Evolutionary conservation across 2,888 invertebrate species (phyloP).

Genomic region (Apomyelois bistriatella): DNA sequence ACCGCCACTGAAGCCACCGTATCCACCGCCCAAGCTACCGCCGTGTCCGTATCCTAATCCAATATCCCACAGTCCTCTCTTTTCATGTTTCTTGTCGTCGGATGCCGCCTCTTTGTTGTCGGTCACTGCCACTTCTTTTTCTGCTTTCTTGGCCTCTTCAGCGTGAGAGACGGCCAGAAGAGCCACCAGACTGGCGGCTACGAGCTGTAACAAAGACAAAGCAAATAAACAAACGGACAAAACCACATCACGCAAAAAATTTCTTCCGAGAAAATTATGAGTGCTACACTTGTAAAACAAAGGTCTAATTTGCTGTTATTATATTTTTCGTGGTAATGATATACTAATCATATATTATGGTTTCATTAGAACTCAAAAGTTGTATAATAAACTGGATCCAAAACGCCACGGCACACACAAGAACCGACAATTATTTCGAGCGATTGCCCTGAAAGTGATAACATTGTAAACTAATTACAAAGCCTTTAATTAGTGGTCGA

Average conservation of each 20-base stretch:
- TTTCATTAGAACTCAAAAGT: too few relatives aligned
- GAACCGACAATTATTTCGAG: slow-evolving; percentile 1
- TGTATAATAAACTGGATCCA: too few relatives aligned
- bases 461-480: slow-evolving; percentile 30
- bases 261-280: neutral
- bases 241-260: neutral
- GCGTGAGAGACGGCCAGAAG: slow-evolving; percentile 79
- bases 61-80: slow-evolving; percentile 83
- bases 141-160: slow-evolving; percentile 79
- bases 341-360: too few relatives aligned
- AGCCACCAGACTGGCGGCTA: slow-evolving; percentile 82
- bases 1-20: slow-evolving; percentile 23
- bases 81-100: slow-evolving; percentile 86
- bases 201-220: slow-evolving; percentile 61
- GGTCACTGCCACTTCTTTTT: slow-evolving; percentile 78
- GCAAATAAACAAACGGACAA: slow-evolving; percentile 21
- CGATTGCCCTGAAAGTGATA: slow-evolving; percentile 39
- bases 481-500: slow-evolving; percentile 43
- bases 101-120: slow-evolving; percentile 74
- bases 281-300: too few relatives aligned
- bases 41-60: slow-evolving; percentile 74
- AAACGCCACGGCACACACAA: neutral
- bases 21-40: slow-evolving; percentile 25
- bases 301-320: too few relatives aligned
- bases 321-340: too few relatives aligned